Evolutionary conservation across 2,888 invertebrate species (phyloP), one percentile per base, ranked within the genome.

Genomic region (Troides oblongomaculatus): DNA sequence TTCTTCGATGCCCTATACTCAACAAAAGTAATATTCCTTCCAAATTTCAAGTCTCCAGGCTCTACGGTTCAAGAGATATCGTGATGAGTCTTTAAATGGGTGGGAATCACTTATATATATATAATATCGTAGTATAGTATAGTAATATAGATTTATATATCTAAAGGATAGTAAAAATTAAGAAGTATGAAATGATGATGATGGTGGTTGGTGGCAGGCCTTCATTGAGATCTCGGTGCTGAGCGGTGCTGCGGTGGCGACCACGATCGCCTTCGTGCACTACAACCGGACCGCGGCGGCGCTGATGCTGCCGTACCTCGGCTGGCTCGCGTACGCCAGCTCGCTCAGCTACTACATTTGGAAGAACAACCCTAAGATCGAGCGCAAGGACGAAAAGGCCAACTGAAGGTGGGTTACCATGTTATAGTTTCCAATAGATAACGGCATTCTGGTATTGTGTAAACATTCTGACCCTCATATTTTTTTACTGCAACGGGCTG

Each of bases 221-320:
- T 82, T 90, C 61, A 89, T 90, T 46, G 89, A 88, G 70, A 90
- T 91, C 74, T 77, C 84, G 0, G 89, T 89, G 0, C 76, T 89
- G 2, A 78, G 84, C 0, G 88, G 83, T 0, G 86, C 85, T 0
- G 87, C 88, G 0, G 74, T 78, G 0, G 88, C 88, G 0, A 91
- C 92, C 0, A 80, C 90, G 0, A 56, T 81, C 0, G 78, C 89
- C 0, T 92, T 91, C 84, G 72, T 72, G n/a, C 21, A 70, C 2
- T 82, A 88, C 30, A 81, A 83, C 77, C 78, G 76, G 62, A 83
- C 82, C 0, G 90, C 92, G 0, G 90, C 82, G 0, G 74, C 74
- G 0, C 77, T 92, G 12, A 74, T 92, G 78, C 61, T 89, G 69
- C 91, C 91, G 0, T 90, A 91, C 80, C 76, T 91, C 14, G 90